phyloP scores from a whole-genome alignment of 2,113 vertebrate genomes.

The Ibidorhyncha struthersii region DNA sequence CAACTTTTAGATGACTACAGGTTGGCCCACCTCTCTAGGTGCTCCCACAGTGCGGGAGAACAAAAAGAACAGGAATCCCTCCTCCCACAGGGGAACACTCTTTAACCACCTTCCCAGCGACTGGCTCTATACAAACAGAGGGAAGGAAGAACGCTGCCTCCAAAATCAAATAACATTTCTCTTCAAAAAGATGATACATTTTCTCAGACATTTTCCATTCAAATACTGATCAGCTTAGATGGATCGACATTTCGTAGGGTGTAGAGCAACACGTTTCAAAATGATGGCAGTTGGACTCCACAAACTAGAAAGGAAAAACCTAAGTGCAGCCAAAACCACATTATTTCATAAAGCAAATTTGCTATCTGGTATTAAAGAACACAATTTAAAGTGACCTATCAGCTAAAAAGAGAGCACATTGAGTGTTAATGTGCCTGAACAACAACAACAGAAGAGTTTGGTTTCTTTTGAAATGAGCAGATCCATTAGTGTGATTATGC shows the following conservation, averaged over 20 bases:
- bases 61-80: neutral
- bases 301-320: neutral
- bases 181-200: neutral
- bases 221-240: neutral
- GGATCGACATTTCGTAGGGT: neutral
- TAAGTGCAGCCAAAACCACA: neutral
- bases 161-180: neutral
- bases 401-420: neutral
- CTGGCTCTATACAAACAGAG: neutral
- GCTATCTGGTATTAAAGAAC: neutral
- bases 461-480: constrained; percentile 17
- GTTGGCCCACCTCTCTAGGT: neutral
- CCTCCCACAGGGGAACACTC: neutral
- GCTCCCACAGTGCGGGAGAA: neutral
- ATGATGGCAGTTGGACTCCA: neutral
- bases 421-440: constrained; percentile 3
- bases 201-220: neutral
- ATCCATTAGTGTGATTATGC: constrained; percentile 30
- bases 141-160: neutral
- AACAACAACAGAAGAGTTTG: constrained; percentile 5
- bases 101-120: neutral
- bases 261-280: neutral
- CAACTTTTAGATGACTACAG: neutral
- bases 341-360: neutral
- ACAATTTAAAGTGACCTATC: constrained; percentile 20